Percentiles rank a stretch among this genome's conserved stretches.
phyloP scores from a whole-genome alignment of 2,888 invertebrate genomes.

The Itoplectis maculator region DNA sequence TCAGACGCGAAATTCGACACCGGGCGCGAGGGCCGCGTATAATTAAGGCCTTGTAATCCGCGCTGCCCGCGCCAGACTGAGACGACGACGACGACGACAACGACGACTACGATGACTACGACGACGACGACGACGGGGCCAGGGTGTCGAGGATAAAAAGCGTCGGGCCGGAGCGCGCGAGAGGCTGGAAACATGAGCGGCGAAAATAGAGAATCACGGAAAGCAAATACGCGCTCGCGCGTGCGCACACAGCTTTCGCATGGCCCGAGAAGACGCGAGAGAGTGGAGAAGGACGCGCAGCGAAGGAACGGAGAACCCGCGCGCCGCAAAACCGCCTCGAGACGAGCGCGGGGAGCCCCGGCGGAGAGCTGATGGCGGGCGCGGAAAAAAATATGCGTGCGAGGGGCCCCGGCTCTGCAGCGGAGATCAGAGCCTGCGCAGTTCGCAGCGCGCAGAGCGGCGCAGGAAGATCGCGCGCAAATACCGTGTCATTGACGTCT shows the following conservation, averaged over 20 bases:
- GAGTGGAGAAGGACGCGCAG: conserved; percentile 14
- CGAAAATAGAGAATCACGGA: conserved; percentile 51
- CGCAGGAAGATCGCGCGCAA: conserved; percentile 46
- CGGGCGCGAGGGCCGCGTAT: conserved; percentile 69
- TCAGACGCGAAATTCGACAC: conserved; percentile 75
- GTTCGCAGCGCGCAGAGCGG: conserved; percentile 21
- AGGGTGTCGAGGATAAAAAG: conserved; percentile 59
- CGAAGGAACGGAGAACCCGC: background rate
- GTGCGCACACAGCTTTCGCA: conserved; percentile 9
- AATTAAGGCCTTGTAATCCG: conserved; percentile 75
- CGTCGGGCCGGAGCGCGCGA: conserved; percentile 15
- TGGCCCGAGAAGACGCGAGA: conserved; percentile 8
- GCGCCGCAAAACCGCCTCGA: conserved; percentile 47
- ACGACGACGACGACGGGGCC: conserved; percentile 1
- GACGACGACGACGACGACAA: conserved; percentile 23
- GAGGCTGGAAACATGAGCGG: conserved; percentile 46
- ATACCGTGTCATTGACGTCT: conserved; percentile 68
- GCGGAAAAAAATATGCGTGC: conserved; percentile 2
- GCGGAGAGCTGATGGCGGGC: conserved; percentile 2
- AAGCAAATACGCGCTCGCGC: conserved; percentile 23
- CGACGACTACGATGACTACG: background rate
- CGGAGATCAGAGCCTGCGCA: conserved; percentile 40
- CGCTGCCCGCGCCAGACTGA: conserved; percentile 52
- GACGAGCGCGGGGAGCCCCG: no score
- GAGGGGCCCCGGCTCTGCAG: background rate